These are phyloP conservation scores for Todus mexicanus DNA, from an alignment of 2,797 vertebrate species.

Conservation along the genomic window DNA sequence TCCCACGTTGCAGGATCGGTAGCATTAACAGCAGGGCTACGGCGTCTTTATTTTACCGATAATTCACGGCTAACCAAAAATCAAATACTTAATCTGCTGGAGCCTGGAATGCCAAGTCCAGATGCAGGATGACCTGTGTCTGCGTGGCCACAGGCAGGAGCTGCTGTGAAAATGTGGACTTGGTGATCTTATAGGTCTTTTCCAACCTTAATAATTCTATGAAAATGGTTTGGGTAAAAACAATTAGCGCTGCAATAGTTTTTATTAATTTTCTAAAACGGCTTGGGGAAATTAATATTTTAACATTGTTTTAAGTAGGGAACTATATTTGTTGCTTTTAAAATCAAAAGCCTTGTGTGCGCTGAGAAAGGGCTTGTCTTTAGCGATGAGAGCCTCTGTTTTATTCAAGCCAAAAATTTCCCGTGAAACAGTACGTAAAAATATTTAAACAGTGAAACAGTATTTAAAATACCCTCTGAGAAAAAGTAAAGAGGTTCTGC, in stretches of 20 bases:
- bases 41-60: neutral
- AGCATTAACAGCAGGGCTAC: neutral
- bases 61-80: neutral
- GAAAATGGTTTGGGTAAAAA: neutral
- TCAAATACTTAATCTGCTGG: neutral
- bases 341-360: neutral
- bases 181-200: too few species aligned
- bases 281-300: neutral
- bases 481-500: neutral
- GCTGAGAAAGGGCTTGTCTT: neutral
- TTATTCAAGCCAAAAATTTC: neutral
- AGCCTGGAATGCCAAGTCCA: neutral
- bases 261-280: neutral
- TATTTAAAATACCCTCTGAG: neutral
- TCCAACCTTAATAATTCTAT: too few species aligned
- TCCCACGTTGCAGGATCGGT: neutral
- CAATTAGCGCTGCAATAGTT: neutral
- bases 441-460: too few species aligned
- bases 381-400: neutral
- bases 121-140: fast-evolving
- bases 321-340: neutral
- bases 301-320: neutral
- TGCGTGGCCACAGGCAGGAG: neutral
- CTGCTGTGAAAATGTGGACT: neutral
- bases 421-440: neutral